phyloP scores from a whole-genome alignment of 2,113 vertebrate genomes.

The Macaca mulatta region DNA sequence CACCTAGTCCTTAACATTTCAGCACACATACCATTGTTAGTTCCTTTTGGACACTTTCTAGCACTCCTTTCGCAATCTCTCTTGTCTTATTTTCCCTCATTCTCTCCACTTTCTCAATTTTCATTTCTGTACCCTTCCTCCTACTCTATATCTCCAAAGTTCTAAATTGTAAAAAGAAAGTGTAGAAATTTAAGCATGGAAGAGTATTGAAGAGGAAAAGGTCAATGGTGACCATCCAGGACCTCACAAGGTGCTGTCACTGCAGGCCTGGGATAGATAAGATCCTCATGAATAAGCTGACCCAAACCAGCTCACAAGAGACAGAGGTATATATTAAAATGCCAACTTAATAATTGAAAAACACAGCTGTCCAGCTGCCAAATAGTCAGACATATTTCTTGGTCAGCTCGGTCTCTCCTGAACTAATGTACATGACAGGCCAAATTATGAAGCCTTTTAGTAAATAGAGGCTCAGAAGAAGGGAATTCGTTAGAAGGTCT shows the following conservation, averaged over 20 bases:
- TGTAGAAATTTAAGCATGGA: background rate
- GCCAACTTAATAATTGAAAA: background rate
- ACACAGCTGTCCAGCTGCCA: background rate
- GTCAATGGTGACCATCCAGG: background rate
- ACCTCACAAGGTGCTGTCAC: background rate
- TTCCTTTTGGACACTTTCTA: background rate
- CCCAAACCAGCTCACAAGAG: background rate
- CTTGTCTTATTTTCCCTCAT: background rate
- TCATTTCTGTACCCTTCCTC: background rate
- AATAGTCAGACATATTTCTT: background rate
- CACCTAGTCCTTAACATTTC: background rate
- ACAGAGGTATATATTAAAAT: background rate
- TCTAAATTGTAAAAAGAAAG: background rate
- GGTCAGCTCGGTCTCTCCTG: background rate
- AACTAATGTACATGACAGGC: background rate
- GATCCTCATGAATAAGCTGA: background rate
- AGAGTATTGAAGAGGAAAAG: background rate
- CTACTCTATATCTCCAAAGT: background rate
- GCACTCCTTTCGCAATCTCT: background rate
- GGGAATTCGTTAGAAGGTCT: background rate
- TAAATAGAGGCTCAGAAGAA: background rate
- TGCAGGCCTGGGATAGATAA: background rate
- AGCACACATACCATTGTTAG: background rate
- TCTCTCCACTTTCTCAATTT: background rate
- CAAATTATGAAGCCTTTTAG: background rate